Conservation (phyloP, 53 echinoderm and acorn worm species). For the Apostichopus leukothele region DNA sequence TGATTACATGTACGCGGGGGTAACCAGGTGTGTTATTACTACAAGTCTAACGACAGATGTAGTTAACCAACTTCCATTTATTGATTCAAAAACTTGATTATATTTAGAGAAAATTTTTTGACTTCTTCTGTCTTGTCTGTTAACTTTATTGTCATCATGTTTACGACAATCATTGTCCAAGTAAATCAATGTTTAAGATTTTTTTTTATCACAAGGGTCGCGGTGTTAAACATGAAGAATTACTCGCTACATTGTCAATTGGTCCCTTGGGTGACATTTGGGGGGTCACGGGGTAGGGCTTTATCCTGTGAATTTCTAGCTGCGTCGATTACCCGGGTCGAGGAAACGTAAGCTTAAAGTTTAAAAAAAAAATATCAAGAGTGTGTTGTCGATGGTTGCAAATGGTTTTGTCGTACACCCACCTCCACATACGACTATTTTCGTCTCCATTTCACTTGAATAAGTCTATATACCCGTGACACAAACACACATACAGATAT, state of each 20-base stretch:
- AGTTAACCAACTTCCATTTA: background rate
- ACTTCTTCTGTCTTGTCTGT: no score
- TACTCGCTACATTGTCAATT: conserved; percentile 27
- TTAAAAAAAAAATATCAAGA: no score
- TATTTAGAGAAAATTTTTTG: no score
- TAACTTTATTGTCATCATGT: background rate
- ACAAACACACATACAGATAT: no score
- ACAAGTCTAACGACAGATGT: background rate
- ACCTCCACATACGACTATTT: no score
- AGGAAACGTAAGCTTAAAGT: background rate
- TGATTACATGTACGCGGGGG: background rate
- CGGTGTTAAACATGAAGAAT: conserved; percentile 18
- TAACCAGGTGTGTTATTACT: conserved; percentile 8
- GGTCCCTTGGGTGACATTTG: conserved; percentile 36
- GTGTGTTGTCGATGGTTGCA: no score
- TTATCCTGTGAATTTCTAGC: background rate
- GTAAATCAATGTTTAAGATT: background rate
- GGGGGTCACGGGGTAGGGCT: background rate
- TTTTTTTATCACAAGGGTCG: conserved; percentile 20
- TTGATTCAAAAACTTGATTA: no score
- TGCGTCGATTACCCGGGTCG: background rate
- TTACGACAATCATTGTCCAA: conserved; percentile 16
- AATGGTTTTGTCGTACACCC: no score
- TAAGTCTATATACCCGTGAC: no score
- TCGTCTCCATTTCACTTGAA: no score